Conservation (phyloP, 92 coral and sea anemone species). For the Pocillopora meandrina region DNA sequence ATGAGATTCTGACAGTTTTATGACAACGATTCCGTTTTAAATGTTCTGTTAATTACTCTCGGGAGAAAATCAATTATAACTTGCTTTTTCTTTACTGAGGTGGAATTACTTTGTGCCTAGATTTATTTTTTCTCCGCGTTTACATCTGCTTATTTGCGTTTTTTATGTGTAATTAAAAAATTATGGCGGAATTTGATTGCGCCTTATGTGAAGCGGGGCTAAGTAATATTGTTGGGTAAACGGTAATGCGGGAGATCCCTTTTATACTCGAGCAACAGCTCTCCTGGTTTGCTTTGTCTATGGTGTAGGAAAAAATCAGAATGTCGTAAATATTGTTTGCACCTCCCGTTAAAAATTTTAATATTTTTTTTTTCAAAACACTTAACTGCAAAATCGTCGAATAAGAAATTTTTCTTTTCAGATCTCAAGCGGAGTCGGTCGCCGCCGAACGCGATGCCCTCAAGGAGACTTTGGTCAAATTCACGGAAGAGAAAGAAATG, state of each 20-base stretch:
- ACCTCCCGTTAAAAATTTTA: background rate
- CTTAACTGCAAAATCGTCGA: background rate
- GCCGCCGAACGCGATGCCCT: conserved; percentile 87
- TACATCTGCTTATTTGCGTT: too few species aligned
- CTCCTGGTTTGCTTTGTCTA: too few species aligned
- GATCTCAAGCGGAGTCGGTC: conserved; percentile 86
- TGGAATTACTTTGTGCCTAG: too few species aligned
- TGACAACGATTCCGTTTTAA: background rate
- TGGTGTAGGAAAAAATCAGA: too few species aligned
- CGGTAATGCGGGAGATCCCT: too few species aligned
- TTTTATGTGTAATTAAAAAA: too few species aligned
- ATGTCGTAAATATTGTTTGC: background rate
- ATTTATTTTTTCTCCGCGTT: too few species aligned
- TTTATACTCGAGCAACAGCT: too few species aligned
- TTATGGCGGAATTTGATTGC: too few species aligned
- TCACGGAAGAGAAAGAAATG: conserved; percentile 89
- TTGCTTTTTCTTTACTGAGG: background rate
- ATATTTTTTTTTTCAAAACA: background rate
- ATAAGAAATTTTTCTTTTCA: background rate
- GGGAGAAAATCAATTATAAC: background rate
- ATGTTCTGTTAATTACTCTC: background rate
- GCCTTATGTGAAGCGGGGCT: too few species aligned
- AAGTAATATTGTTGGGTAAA: too few species aligned
- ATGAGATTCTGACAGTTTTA: background rate
- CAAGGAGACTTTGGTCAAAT: conserved; percentile 76